Evolutionary conservation across 2,888 invertebrate genomes (phyloP), one percentile per base, ranked within the genome.

Genomic region (Thymelicus sylvestris): DNA sequence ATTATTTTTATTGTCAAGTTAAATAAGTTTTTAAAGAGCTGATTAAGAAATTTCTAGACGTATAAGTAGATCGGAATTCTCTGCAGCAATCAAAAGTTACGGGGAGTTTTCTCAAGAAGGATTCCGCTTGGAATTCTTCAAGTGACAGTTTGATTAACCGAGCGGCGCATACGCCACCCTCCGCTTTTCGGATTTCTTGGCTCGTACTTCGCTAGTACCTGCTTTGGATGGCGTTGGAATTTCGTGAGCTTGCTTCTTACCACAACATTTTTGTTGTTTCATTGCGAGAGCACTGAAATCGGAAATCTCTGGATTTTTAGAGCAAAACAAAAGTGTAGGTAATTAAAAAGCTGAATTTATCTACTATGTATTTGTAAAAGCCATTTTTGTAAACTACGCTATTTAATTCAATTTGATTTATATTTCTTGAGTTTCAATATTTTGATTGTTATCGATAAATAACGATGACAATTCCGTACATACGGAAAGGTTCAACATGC

Each of bases 121-220:
- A 91, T 91, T 92, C 88, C 89, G 86, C 91, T 86, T 85, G 90
- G 92, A 91, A 93, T 93, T 93, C 93, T 93, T 93, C 85, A 88
- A 91, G 92, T 93, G 93, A 93, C 93, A 93, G 92, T 93, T 93
- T 93, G 93, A 93, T 93, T 93, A 93, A 93, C 93, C 87, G 93
- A 89, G 86, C 85, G 87, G 89, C 87, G 92, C 91, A 91, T 90
- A 91, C 91, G 92, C 91, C 87, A 85, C 83, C 80, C 78, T 80
- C 83, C 84, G 83, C 83, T 86, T 70, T 87, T 87, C 85, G 86
- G 86, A 90, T 88, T 90, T 89, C 88, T 87, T 87, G 86, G 88
- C 89, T 86, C 83, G 86, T 87, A 83, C 84, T 84, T 71, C 72
- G 71, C 70, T 83, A 86, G 84, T 86, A 87, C 86, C 86, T 87